Base-by-base conservation (phyloP, 2,888 invertebrate species). In the Phytoseiulus persimilis region DNA sequence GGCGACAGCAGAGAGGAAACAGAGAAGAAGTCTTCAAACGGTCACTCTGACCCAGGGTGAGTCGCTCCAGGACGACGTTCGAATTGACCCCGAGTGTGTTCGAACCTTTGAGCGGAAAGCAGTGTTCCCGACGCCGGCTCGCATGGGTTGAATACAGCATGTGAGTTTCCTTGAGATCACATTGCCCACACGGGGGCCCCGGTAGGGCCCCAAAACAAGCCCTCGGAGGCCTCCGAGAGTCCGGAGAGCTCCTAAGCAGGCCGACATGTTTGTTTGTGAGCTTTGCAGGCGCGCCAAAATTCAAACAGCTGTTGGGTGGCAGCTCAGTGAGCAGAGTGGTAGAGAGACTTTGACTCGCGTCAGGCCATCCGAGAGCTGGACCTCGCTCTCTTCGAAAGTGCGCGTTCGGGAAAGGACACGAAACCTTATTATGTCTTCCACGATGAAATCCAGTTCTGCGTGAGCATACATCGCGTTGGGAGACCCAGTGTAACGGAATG, bases 261-360 rank as follows among this genome's bases (percentile, higher is more conserved):
- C 87, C 39, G 87, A 87, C 87, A 87, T 87, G 9, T 87, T 87
- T 87, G 87, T 87, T 87, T 87, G 65, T 65, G 65, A 65, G 65
- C 18, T 65, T 65, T 6, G 65, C 65, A 65, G 65, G 28, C 65
- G 65, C 65, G 65, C 65, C 65, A 65, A 65, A 65, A 65, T 65
- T 65, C 65, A 65, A 65, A 65, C 65, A 65, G 65, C 65, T 65
- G 65, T 23, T 65, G 23, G 65, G 65, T 14, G 14, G 23, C 28
- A 6, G 65, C 28, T 2, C 14, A 28, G 65, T 65, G 23, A 65
- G 23, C 28, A 28, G 11, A 23, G 2, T 18, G 28, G 28, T 23
- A 23, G 65, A 65, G 65, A 65, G 65, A 6, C 2, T 2, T 28
- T 23, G 23, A 14, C 65, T 6, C 65, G 28, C 23, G 28, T 14